A percentile compares a stretch with the other conserved stretches of the same genome.
These are phyloP conservation scores for Arctia plantaginis DNA, from an alignment of 2,888 invertebrate genomes.

Conservation along the genomic window DNA sequence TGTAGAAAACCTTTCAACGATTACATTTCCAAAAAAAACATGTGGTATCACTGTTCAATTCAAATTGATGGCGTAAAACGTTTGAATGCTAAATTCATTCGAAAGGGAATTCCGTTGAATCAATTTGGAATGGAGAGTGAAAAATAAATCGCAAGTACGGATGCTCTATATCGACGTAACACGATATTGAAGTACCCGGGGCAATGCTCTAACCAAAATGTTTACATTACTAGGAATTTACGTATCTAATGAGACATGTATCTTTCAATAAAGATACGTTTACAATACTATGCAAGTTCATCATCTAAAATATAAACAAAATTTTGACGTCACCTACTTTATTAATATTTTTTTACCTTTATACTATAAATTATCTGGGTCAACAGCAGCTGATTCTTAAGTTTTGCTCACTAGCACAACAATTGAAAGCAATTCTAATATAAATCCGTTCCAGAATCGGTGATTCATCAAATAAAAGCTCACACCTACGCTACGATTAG, in stretches of 20 bases:
- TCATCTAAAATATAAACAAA: conserved; percentile 29
- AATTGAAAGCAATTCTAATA: conserved; percentile 53
- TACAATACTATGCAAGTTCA: conserved; percentile 11
- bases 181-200: conserved; percentile 43
- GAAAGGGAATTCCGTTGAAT: conserved; percentile 48
- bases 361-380: conserved; percentile 40
- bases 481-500: conserved; percentile 54
- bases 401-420: conserved; percentile 37
- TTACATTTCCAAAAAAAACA: conserved; percentile 11
- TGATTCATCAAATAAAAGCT: conserved; percentile 63
- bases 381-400: conserved; percentile 32
- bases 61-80: conserved; percentile 33
- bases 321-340: conserved; percentile 30
- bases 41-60: conserved; percentile 21
- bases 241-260: conserved; percentile 19
- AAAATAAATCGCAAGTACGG: conserved; percentile 55
- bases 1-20: neutral
- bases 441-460: conserved; percentile 54
- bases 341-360: conserved; percentile 43
- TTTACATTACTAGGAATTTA: conserved; percentile 37
- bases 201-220: conserved; percentile 40
- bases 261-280: conserved; percentile 16
- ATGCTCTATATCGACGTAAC: conserved; percentile 40
- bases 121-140: conserved; percentile 49
- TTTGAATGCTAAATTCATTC: conserved; percentile 47